Percentiles rank a stretch among this genome's conserved stretches.
phyloP scores from a whole-genome alignment of 2,888 invertebrate genomes.

The Pinctada fucata region DNA sequence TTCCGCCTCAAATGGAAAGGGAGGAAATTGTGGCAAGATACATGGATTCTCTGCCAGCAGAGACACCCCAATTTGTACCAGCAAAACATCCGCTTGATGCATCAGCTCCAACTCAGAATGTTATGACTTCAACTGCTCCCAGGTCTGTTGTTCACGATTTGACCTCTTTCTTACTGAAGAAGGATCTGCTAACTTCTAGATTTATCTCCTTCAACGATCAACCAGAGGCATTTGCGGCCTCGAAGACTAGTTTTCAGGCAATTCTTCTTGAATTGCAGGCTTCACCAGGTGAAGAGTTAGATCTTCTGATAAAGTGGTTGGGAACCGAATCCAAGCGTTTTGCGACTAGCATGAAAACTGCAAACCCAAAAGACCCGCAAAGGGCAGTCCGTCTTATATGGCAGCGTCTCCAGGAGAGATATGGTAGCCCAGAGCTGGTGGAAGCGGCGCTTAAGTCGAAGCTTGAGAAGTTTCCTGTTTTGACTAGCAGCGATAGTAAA shows the following conservation, averaged over 20 bases:
- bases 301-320: slow-evolving; percentile 36
- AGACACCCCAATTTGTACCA: neutral
- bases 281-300: slow-evolving; percentile 35
- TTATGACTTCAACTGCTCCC: neutral
- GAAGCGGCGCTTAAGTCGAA: slow-evolving; percentile 26
- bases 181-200: slow-evolving; percentile 34
- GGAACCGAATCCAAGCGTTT: slow-evolving; percentile 28
- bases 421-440: slow-evolving; percentile 28
- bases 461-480: slow-evolving; percentile 13
- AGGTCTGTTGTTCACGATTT: slow-evolving; percentile 7
- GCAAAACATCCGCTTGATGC: neutral
- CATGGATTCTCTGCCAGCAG: neutral
- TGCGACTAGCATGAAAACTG: slow-evolving; percentile 32
- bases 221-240: slow-evolving; percentile 29
- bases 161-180: slow-evolving; percentile 34
- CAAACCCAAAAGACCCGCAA: slow-evolving; percentile 28
- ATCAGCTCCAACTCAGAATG: neutral
- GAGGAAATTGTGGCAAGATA: slow-evolving; percentile 6
- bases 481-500: slow-evolving; percentile 14
- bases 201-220: slow-evolving; percentile 31
- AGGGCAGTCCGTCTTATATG: slow-evolving; percentile 27
- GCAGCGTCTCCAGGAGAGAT: slow-evolving; percentile 34
- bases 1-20: neutral
- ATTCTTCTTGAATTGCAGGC: slow-evolving; percentile 29
- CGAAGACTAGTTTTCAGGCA: slow-evolving; percentile 32